Percentiles rank a stretch among this genome's conserved stretches.
Evolutionary conservation across 2,888 invertebrate species (phyloP).

Genomic region (Ennomos erosarius): DNA sequence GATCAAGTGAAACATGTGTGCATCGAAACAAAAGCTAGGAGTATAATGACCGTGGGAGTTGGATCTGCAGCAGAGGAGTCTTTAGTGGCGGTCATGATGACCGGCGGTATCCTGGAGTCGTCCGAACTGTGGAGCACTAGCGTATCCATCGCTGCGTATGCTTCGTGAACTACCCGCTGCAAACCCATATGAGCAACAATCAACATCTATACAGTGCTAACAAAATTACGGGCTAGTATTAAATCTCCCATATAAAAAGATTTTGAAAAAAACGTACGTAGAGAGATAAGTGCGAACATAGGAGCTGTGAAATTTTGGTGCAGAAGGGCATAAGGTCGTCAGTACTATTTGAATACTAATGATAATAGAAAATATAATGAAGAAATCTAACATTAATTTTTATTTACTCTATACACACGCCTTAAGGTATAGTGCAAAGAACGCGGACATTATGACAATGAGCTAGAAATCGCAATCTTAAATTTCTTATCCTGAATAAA

Average conservation of each 20-base stretch:
- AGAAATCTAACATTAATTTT: too few relatives aligned
- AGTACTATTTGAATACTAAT: too few relatives aligned
- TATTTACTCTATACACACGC: background rate
- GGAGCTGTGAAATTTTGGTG: too few relatives aligned
- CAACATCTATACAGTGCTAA: too few relatives aligned
- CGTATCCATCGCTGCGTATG: conserved; percentile 74
- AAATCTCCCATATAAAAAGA: too few relatives aligned
- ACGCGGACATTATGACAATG: background rate
- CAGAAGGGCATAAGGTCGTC: too few relatives aligned
- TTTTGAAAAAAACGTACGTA: too few relatives aligned
- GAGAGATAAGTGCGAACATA: too few relatives aligned
- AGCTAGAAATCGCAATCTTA: conserved; percentile 1
- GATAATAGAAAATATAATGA: too few relatives aligned
- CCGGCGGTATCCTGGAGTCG: conserved; percentile 29
- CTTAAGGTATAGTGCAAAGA: background rate
- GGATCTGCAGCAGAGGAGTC: background rate
- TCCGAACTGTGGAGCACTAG: conserved; percentile 64
- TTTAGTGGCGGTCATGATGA: conserved; percentile 38
- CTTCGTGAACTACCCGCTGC: conserved; percentile 76
- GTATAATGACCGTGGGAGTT: background rate
- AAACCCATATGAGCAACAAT: conserved; percentile 17
- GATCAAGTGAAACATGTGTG: conserved; percentile 8
- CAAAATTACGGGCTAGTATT: too few relatives aligned
- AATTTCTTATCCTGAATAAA: background rate
- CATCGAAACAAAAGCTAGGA: conserved; percentile 7